Base-by-base conservation (phyloP, 1,140 invertebrate species). In the Leucophenga varia region DNA sequence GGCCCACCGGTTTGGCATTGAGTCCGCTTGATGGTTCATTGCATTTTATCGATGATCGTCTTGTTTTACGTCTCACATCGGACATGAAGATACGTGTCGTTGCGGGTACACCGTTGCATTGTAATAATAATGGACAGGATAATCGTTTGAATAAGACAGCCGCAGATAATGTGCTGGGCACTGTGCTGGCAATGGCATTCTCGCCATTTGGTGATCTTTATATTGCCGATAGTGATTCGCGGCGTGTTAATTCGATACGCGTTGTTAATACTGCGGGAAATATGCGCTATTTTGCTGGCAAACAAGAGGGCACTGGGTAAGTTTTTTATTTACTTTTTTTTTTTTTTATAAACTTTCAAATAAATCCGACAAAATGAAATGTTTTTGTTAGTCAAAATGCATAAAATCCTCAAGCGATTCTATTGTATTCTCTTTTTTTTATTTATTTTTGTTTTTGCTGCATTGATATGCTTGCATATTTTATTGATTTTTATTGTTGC, bases 31-130 rank as follows among this genome's bases (percentile, higher is more conserved):
- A 98, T 74, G 92, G 93, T 28, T 89, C 90, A 0, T 77, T 98
- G 1, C 92, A 97, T 69, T 95, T 98, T 57, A 90, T 98, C 38
- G 96, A 98, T 68, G 93, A 97, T 68, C 84, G 93, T 49, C 83
- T 97, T 3, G 89, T 98, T 0, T 78, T 97, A 30, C 93, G 95
- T 74, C 77, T 98, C 32, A 96, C 93, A 2, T 86, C 87, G 25
- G 93, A 95, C 61, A 84, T 91, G 80, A 93, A 94, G 76, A 87
- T 91, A 6, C 87, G 89, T 57, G 87, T 95, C 0, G 88, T 96
- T 3, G 93, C 94, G 44, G 95, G 95, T 22, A 89, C 87, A 30
- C 93, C 93, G 3, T 78, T 93, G 8, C 93, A 96, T 73, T 97
- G 93, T 58, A 74, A 57, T 54, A 73, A 73, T 36, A 78, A 69